Percentiles rank a stretch among this genome's conserved stretches.
phyloP scores from a whole-genome alignment of 23 tunicate genomes.

The Diplosoma virens region DNA sequence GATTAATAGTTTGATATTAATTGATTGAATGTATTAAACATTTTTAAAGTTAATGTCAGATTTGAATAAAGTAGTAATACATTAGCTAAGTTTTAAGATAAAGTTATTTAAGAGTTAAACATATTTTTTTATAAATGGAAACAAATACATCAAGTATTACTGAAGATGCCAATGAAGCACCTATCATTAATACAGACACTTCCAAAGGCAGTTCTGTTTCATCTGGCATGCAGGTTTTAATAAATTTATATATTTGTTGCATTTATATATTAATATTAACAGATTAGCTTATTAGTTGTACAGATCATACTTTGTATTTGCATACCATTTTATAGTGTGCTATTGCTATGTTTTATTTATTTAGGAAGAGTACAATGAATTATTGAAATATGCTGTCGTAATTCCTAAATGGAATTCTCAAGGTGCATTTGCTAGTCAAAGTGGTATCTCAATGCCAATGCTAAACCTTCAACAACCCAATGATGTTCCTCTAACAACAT shows the following conservation, averaged over 20 bases:
- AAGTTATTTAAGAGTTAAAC: too few relatives aligned
- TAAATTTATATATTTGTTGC: too few relatives aligned
- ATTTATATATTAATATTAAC: too few relatives aligned
- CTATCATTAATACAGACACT: conserved; percentile 45
- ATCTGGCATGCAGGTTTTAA: conserved; percentile 62
- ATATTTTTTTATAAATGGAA: too few relatives aligned
- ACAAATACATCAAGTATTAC: conserved; percentile 52
- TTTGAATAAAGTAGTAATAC: too few relatives aligned
- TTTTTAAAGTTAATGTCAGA: too few relatives aligned
- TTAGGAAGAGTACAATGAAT: conserved; percentile 74
- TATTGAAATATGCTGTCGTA: conserved; percentile 74
- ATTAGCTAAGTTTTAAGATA: too few relatives aligned
- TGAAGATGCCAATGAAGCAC: conserved; percentile 47
- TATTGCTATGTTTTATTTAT: too few relatives aligned
- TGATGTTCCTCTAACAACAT: conserved; percentile 50
- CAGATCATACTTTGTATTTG: background rate
- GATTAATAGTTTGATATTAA: too few relatives aligned
- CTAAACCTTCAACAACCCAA: conserved; percentile 59
- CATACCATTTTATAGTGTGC: background rate
- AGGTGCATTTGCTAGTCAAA: background rate
- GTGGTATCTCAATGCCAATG: conserved; percentile 24
- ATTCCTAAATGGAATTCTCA: conserved; percentile 54
- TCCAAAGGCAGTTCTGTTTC: conserved; percentile 88
- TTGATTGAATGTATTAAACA: too few relatives aligned
- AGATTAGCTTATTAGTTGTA: too few relatives aligned